Conservation (phyloP, 2,797 vertebrate genomes). For the Hozukius guyotensis region DNA sequence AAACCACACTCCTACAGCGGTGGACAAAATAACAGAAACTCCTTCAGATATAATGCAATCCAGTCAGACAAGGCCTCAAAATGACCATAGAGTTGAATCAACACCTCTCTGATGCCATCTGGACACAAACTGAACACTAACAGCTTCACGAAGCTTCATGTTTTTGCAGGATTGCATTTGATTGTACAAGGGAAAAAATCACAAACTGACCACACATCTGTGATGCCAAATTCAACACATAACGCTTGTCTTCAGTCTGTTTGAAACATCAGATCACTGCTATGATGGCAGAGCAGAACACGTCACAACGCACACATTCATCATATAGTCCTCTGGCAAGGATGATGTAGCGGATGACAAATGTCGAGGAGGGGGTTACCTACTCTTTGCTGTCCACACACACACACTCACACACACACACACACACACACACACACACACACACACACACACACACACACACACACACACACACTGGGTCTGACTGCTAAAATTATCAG, state of each 20-base stretch:
- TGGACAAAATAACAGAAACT: conserved; percentile 1
- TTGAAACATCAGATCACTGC: not conserved
- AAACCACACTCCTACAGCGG: not conserved
- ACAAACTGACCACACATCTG: not conserved
- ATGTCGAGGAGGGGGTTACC: not conserved
- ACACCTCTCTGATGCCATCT: not conserved
- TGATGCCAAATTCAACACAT: not conserved
- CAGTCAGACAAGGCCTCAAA: not conserved
- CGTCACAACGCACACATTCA: conserved; percentile 3
- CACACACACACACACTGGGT: not conserved
- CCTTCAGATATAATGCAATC: not conserved
- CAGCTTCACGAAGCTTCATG: not conserved
- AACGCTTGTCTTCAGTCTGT: not conserved
- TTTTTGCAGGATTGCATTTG: not conserved
- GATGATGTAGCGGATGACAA: conserved; percentile 33
- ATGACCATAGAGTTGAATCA: not conserved
- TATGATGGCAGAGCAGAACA: not conserved
- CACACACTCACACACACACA: conserved; percentile 14
- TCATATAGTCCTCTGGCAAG: conserved; percentile 12
- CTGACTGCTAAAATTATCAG: conserved; percentile 63
- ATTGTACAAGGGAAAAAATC: not conserved
- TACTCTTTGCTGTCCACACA: conserved; percentile 22
- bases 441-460: conserved; percentile 1
- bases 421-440: not conserved
- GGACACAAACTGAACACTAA: not conserved